Evolutionary conservation across 2,113 vertebrate species (phyloP).

Genomic region (Actenoides lindsayi): DNA sequence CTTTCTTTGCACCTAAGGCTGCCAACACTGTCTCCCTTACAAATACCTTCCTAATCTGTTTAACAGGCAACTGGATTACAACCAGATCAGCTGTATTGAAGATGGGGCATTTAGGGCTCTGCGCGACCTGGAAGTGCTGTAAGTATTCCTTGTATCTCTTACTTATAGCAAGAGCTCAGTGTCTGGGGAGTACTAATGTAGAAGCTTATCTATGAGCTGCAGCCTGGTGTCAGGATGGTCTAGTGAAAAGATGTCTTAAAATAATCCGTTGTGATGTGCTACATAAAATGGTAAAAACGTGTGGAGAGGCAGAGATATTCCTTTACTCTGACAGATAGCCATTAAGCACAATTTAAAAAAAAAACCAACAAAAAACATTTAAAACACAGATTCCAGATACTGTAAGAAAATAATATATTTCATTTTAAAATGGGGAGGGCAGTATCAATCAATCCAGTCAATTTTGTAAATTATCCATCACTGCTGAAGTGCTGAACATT

Average conservation of each 20-base stretch:
- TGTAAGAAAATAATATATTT: neutral
- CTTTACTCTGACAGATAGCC: neutral
- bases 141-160: slow-evolving; percentile 79
- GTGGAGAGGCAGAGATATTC: neutral
- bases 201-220: slow-evolving; percentile 46
- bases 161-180: slow-evolving; percentile 36
- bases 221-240: slow-evolving; percentile 32
- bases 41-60: slow-evolving; percentile 73
- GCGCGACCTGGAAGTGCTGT: slow-evolving; percentile 98
- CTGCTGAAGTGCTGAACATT: neutral
- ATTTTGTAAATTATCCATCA: slow-evolving; percentile 1
- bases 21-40: slow-evolving; percentile 43
- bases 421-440: neutral
- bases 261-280: neutral
- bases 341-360: neutral
- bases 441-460: neutral
- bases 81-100: slow-evolving; percentile 98
- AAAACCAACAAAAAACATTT: neutral
- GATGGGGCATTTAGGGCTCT: slow-evolving; percentile 94
- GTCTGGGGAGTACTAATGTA: slow-evolving; percentile 26
- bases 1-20: neutral
- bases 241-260: slow-evolving; percentile 41
- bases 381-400: neutral
- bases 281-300: neutral
- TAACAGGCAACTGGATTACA: slow-evolving; percentile 98